Base-by-base conservation (phyloP, 2,113 vertebrate species). In the Cryptomyrus ogoouensis region DNA sequence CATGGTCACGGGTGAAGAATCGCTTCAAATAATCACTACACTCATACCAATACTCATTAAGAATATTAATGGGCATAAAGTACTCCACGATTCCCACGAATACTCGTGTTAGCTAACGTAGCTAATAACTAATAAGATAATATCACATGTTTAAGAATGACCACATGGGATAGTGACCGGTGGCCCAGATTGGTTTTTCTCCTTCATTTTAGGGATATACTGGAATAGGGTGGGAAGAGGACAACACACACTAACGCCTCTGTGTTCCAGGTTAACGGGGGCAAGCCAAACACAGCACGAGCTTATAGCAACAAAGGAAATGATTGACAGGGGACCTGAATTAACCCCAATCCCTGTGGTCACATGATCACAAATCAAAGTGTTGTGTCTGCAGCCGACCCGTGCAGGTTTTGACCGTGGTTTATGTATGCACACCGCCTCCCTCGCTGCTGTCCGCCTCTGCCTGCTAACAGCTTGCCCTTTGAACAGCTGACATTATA, bases 401-500 rank as follows among this genome's bases (percentile, higher is more conserved):
- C 1, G 62, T 13, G n/a, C 50, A 56, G 85, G 50, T 56, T 56
- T 10, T 52, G 15, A 53, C 52, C 1, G 80, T 3, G 21, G 21
- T 62, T 85, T 83, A 19, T 17, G 15, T 3, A 89, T 84, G 62
- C 80, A 56, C 52, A 47, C 15, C 5, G 39, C 52, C 83, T 83
- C 47, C 50, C 35, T 27, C 17, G 1, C 21, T 35, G 49, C 74
- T 21, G 47, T 56, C 74, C 8, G 21, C 50, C 24, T 13, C 39
- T 46, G 10, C 19, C 58, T 84, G 77, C 84, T 53, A 47, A 89
- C 47, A 17, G 56, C 83, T 90, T 91, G 91, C 88, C 90, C 91
- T 92, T 91, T 92, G 89, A 89, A 91, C 88, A 85, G 83, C 27
- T 90, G 90, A 91, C 89, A 91, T 92, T 90, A 90, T 90, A 88